These are phyloP conservation scores for Sussaba pulchella DNA, from an alignment of 2,888 invertebrate species.

Conservation along the genomic window DNA sequence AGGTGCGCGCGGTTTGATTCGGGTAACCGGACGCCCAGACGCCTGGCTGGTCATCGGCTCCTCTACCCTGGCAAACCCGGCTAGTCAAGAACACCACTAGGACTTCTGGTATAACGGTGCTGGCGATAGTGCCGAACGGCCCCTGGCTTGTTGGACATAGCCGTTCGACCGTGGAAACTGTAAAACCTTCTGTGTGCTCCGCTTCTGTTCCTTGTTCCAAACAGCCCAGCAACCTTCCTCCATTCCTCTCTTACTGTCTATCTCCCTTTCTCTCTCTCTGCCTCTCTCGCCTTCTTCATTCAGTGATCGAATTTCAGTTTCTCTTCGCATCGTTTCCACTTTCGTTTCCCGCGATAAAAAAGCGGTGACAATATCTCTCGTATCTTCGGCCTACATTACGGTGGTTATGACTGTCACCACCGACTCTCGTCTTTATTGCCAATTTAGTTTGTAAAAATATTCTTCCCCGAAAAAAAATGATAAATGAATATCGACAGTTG, in stretches of 20 bases:
- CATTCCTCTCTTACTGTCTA: too few relatives aligned
- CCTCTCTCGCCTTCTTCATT: neutral
- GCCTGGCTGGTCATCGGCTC: constrained; percentile 41
- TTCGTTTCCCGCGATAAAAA: constrained; percentile 20
- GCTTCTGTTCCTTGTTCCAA: constrained; percentile 30
- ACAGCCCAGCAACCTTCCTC: constrained; percentile 3
- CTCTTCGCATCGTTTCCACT: constrained; percentile 18
- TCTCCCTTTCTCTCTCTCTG: neutral
- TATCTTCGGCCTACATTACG: neutral
- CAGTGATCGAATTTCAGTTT: constrained; percentile 53
- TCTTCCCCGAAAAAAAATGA: constrained; percentile 7
- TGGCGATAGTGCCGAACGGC: constrained; percentile 30
- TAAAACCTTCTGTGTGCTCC: constrained; percentile 51
- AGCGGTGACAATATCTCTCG: neutral
- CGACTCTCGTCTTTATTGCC: constrained; percentile 11
- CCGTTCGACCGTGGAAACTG: constrained; percentile 58
- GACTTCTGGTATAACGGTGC: constrained; percentile 15
- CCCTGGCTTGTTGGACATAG: constrained; percentile 58
- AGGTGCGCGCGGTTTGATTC: constrained; percentile 62
- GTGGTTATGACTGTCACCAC: neutral
- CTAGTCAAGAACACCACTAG: constrained; percentile 14
- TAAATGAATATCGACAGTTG: constrained; percentile 56
- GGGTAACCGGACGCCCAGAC: constrained; percentile 59
- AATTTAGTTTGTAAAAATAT: neutral
- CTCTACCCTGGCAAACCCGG: constrained; percentile 7